A percentile compares a stretch with the other conserved stretches of the same genome.
These are phyloP conservation scores for Actinia tenebrosa DNA, from an alignment of 64 coral and sea anemone genomes.

Conservation along the genomic window DNA sequence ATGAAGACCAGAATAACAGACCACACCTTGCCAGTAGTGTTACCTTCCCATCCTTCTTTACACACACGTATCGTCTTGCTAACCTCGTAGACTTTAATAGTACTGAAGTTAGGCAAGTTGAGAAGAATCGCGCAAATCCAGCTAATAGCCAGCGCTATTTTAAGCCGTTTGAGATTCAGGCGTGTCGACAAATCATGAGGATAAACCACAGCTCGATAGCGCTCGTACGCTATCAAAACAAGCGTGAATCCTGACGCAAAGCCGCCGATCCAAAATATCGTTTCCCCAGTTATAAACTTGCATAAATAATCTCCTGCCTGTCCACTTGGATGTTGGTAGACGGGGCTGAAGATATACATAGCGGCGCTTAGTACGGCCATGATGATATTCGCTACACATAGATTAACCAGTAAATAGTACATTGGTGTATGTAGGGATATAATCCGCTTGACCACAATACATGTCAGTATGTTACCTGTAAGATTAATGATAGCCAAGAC, in stretches of 20 bases:
- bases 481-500: conserved; percentile 34
- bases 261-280: conserved; percentile 11
- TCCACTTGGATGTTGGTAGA: conserved; percentile 46
- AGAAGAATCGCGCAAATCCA: conserved; percentile 9
- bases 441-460: conserved; percentile 31
- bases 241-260: conserved; percentile 15
- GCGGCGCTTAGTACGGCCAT: conserved; percentile 55
- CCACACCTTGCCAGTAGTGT: not conserved
- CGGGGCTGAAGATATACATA: conserved; percentile 38
- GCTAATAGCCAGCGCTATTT: not conserved
- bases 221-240: conserved; percentile 2
- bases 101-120: not conserved
- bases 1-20: conserved; percentile 5
- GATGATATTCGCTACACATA: conserved; percentile 43
- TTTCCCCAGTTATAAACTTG: conserved; percentile 16
- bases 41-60: not conserved
- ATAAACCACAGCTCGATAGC: conserved; percentile 15
- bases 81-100: not conserved
- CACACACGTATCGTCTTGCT: not conserved
- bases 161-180: conserved; percentile 1
- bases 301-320: not conserved
- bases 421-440: conserved; percentile 45
- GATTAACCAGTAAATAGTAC: conserved; percentile 56
- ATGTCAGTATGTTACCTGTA: conserved; percentile 34
- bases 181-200: conserved; percentile 15